These are phyloP conservation scores for Hyles vespertilio DNA, from an alignment of 1,140 invertebrate species.

Conservation along the genomic window DNA sequence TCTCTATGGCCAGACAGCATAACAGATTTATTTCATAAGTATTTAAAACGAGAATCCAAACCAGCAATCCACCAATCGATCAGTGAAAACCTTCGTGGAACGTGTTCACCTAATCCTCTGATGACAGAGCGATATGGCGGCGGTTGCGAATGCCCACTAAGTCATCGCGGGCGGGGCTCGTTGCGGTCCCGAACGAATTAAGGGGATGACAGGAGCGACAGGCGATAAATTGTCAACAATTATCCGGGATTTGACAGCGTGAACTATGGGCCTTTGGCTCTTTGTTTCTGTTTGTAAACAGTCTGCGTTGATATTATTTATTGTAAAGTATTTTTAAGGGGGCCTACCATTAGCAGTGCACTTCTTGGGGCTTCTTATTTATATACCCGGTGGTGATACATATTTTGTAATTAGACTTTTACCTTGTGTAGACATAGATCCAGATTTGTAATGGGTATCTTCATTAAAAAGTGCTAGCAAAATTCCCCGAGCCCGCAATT, in stretches of 20 bases:
- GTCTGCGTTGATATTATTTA: neutral
- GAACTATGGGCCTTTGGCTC: slow-evolving; percentile 14
- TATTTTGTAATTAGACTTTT: too few species aligned
- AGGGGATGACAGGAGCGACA: slow-evolving; percentile 53
- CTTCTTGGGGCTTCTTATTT: too few species aligned
- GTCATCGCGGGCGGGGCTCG: slow-evolving; percentile 37
- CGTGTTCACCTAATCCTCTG: slow-evolving; percentile 46
- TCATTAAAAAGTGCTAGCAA: too few species aligned
- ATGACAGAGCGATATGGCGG: slow-evolving; percentile 39
- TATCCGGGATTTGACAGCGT: slow-evolving; percentile 26
- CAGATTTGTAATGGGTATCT: too few species aligned
- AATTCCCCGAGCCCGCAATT: too few species aligned
- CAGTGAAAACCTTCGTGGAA: slow-evolving; percentile 52
- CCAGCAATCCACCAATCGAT: slow-evolving; percentile 41
- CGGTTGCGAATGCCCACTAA: slow-evolving; percentile 44
- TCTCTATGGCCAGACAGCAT: neutral
- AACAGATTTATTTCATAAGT: neutral
- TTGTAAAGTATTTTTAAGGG: neutral
- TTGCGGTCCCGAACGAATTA: slow-evolving; percentile 42
- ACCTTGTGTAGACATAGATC: too few species aligned
- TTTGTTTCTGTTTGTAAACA: slow-evolving; percentile 4
- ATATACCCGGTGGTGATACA: too few species aligned
- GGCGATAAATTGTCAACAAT: slow-evolving; percentile 56
- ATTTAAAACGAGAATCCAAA: slow-evolving; percentile 13
- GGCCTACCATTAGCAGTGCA: too few species aligned